Evolutionary conservation across 2,113 vertebrate species (phyloP), one percentile per base, ranked within the genome.

Genomic region (Halichoeres trimaculatus): DNA sequence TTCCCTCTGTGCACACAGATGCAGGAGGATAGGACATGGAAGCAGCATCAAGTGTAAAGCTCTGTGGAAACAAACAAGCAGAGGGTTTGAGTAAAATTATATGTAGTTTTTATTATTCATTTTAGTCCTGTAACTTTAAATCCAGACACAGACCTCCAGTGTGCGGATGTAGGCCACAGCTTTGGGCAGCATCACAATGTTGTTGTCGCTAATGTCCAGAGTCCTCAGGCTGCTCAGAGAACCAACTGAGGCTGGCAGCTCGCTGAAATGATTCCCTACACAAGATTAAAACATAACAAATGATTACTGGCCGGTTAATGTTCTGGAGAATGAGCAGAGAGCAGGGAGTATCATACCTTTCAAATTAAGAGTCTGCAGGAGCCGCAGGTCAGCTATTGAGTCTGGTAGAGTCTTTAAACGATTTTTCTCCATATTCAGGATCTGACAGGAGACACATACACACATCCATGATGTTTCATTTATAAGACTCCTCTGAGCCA

Each of bases 401-500:
- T 91, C 92, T 0, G 98, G 97, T 59, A 99, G 94, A 26, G 64
- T 41, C 26, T 94, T 95, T 66, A 99, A 86, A 43, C 91, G 91
- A 85, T 99, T 99, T 78, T 90, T 95, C 86, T 97, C 97, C 64
- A 96, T 77, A 34, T 99, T 99, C 59, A 99, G 89, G 70, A 99
- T 96, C 98, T 99, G 83, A 61, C 50, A 19, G 84, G 14, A 60
- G n/a, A 74, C 62, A 85, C 30, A 54, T 47, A 24, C 5, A 54
- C 1, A 24, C 10, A 5, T 7, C 3, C 10, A 57, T 10, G 14
- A 22, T 65, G 9, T 1, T 24, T 17, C 8, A 30, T 43, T 6
- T 30, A 30, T 30, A 1, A 52, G 50, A 57, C 13, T 35, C 9
- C 36, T 24, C 12, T 22, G 14, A 11, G 41, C 4, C 8, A n/a